Percentiles rank a stretch among this genome's conserved stretches.
phyloP scores from a whole-genome alignment of 2,797 vertebrate species.

The Florisuga fusca region DNA sequence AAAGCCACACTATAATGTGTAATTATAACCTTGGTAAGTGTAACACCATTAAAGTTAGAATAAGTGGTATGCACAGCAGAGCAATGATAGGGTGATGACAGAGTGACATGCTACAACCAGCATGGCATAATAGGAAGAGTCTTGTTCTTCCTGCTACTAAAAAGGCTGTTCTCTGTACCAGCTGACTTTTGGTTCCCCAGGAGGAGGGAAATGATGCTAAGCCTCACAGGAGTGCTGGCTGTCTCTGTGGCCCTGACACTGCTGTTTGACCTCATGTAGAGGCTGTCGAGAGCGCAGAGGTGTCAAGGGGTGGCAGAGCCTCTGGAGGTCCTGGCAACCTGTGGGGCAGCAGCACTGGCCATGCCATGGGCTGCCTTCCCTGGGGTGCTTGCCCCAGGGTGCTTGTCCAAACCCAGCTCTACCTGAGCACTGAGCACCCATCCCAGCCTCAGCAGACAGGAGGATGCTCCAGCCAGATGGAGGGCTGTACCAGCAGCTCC shows the following conservation, averaged over 20 bases:
- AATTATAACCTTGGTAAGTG: conserved; percentile 65
- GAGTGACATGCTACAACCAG: conserved; percentile 60
- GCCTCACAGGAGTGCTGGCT: background rate
- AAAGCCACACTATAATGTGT: conserved; percentile 49
- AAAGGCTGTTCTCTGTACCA: background rate
- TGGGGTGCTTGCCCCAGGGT: accelerated
- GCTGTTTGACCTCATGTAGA: background rate
- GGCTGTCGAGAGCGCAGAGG: background rate
- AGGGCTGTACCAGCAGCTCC: background rate
- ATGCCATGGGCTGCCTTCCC: accelerated
- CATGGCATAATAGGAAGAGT: conserved; percentile 41
- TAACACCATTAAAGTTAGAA: conserved; percentile 31
- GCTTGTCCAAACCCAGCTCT: accelerated
- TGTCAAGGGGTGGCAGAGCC: background rate
- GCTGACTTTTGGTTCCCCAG: background rate
- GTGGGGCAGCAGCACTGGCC: background rate
- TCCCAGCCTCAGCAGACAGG: accelerated
- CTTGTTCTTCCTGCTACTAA: conserved; percentile 32
- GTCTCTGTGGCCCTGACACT: accelerated
- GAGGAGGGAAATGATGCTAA: background rate
- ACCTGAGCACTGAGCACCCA: accelerated
- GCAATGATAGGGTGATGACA: conserved; percentile 65
- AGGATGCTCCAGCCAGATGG: background rate
- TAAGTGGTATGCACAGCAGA: background rate
- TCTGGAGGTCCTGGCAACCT: background rate